Conservation (phyloP, 2,113 vertebrate species). For the Numenius arquata region DNA sequence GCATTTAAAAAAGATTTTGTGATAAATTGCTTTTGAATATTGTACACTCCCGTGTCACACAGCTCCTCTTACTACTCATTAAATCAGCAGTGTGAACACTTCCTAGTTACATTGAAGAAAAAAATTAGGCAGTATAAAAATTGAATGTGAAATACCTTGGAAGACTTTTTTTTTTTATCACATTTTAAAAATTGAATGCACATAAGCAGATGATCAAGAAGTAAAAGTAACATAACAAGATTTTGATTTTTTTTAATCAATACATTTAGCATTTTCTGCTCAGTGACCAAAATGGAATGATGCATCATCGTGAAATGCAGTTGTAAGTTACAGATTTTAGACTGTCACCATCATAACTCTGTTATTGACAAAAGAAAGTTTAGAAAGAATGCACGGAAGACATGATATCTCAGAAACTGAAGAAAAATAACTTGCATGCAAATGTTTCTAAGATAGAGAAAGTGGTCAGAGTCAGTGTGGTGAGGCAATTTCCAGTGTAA, state of each 20-base stretch:
- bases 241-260: not conserved
- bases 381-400: not conserved
- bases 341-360: not conserved
- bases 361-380: not conserved
- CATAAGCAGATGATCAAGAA: not conserved
- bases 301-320: not conserved
- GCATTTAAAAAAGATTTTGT: conserved; percentile 21
- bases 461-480: not conserved
- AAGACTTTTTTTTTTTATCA: not conserved
- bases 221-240: not conserved
- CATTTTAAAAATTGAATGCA: not conserved
- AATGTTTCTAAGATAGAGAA: not conserved
- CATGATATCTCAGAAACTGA: not conserved
- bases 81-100: not conserved
- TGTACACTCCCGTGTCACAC: not conserved
- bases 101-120: not conserved
- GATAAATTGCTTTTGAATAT: conserved; percentile 42
- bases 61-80: not conserved
- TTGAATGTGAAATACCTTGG: not conserved
- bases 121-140: not conserved
- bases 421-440: not conserved
- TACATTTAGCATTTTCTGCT: not conserved
- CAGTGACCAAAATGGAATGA: not conserved
- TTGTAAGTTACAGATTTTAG: not conserved
- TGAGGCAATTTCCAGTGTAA: not conserved